Percentiles rank a stretch among this genome's conserved stretches.
Evolutionary conservation across 2,797 vertebrate species (phyloP).

Genomic region (Cryptoblepharus egeriae): DNA sequence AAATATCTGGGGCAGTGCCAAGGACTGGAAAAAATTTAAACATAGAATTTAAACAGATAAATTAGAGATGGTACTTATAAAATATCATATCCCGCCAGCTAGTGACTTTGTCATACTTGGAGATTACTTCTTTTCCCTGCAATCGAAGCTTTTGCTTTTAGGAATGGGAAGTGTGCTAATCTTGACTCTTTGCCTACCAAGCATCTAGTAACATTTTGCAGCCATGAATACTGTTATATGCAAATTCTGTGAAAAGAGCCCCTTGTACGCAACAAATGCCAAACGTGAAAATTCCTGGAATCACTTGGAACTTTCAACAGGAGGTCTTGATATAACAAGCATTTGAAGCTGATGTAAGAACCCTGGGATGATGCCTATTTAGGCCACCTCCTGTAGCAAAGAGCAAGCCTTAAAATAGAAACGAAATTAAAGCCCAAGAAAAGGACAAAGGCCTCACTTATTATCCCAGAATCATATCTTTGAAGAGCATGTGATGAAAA

Average conservation of each 20-base stretch:
- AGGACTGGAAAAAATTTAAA: too few relatives aligned
- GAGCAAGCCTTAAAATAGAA: conserved; percentile 20
- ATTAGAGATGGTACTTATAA: too few relatives aligned
- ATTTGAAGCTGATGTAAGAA: conserved; percentile 4
- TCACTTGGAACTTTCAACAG: neutral
- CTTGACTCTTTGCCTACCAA: neutral
- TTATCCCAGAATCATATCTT: neutral
- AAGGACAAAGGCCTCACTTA: neutral
- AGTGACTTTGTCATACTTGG: neutral
- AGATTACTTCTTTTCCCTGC: neutral
- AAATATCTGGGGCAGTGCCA: too few relatives aligned
- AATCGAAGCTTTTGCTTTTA: neutral
- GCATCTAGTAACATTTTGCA: neutral
- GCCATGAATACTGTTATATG: neutral
- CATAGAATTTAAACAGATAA: too few relatives aligned
- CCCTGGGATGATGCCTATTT: neutral
- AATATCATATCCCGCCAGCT: neutral
- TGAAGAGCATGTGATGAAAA: neutral
- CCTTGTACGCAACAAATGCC: neutral
- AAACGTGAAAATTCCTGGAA: conserved; percentile 5
- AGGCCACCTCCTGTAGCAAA: neutral
- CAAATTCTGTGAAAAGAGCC: neutral
- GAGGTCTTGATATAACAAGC: neutral
- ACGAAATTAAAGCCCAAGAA: neutral
- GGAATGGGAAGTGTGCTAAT: too few relatives aligned